Conservation (phyloP, 2,888 invertebrate genomes). For the Netelia inedita region DNA sequence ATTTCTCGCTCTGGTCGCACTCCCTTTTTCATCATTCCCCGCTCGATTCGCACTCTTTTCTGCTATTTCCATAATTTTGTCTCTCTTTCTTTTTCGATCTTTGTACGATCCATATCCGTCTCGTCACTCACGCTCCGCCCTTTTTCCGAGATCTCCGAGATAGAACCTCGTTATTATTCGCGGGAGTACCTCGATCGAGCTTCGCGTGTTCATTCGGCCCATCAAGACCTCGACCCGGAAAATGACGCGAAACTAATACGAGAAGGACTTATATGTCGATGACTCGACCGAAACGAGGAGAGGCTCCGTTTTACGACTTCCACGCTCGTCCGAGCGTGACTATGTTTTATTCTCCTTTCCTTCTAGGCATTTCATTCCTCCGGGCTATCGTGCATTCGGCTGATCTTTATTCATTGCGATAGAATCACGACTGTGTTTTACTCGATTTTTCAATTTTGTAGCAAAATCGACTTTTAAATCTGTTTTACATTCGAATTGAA, state of each 20-base stretch:
- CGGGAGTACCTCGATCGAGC: slow-evolving; percentile 48
- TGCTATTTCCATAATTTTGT: slow-evolving; percentile 11
- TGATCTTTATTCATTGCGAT: too few species aligned
- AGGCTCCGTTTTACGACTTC: slow-evolving; percentile 7
- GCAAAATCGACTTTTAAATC: too few species aligned
- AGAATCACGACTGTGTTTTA: too few species aligned
- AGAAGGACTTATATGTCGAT: slow-evolving; percentile 18
- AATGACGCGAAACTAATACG: slow-evolving; percentile 37
- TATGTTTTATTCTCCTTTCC: not conserved
- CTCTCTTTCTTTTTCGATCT: slow-evolving; percentile 29
- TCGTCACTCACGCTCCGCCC: not conserved
- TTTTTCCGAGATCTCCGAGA: slow-evolving; percentile 9
- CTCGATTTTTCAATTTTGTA: too few species aligned
- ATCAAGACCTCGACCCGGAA: slow-evolving; percentile 27
- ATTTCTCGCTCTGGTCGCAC: slow-evolving; percentile 7
- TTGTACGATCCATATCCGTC: not conserved
- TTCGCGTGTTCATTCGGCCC: slow-evolving; percentile 32
- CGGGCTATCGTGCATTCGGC: not conserved
- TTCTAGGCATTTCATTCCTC: not conserved
- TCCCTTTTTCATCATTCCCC: slow-evolving; percentile 10
- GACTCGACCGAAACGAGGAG: slow-evolving; percentile 8
- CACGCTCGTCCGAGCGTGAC: slow-evolving; percentile 3
- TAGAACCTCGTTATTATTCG: slow-evolving; percentile 55
- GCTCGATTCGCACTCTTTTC: slow-evolving; percentile 29
- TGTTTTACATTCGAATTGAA: too few species aligned